Evolutionary conservation across 2,113 vertebrate genomes (phyloP).

Genomic region (Bufo bufo): DNA sequence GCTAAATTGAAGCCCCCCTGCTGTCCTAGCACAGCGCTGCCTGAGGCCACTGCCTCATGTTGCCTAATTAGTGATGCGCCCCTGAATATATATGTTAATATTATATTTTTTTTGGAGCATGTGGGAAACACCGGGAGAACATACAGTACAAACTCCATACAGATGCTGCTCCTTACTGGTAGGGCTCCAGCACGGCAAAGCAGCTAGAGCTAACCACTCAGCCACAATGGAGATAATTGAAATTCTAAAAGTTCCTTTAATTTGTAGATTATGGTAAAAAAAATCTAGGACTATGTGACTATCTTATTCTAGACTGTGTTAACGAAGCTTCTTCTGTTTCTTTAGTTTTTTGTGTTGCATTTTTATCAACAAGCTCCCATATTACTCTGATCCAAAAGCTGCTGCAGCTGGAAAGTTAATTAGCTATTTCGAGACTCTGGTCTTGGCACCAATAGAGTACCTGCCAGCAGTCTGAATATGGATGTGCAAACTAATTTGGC

Average conservation of each 20-base stretch:
- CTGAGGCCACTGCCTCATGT: too few relatives aligned
- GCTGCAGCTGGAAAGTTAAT: conserved; percentile 55
- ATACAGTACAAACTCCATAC: too few relatives aligned
- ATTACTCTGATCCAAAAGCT: conserved; percentile 39
- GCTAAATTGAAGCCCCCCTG: too few relatives aligned
- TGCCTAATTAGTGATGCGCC: too few relatives aligned
- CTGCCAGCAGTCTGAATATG: conserved; percentile 45
- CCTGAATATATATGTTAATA: too few relatives aligned
- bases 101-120: too few relatives aligned
- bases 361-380: conserved; percentile 49
- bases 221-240: neutral
- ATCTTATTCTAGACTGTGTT: neutral
- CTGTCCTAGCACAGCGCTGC: too few relatives aligned
- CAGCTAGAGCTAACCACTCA: too few relatives aligned
- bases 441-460: conserved; percentile 47
- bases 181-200: too few relatives aligned
- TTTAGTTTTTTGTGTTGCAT: conserved; percentile 18
- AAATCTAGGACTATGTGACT: neutral
- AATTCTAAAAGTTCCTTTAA: neutral
- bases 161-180: too few relatives aligned
- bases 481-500: conserved; percentile 48
- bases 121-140: too few relatives aligned
- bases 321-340: neutral
- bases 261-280: neutral
- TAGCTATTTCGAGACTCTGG: conserved; percentile 49